Percentiles rank a stretch among this genome's conserved stretches.
phyloP scores from a whole-genome alignment of 2,113 vertebrate genomes.

The Rhinichthys klamathensis region DNA sequence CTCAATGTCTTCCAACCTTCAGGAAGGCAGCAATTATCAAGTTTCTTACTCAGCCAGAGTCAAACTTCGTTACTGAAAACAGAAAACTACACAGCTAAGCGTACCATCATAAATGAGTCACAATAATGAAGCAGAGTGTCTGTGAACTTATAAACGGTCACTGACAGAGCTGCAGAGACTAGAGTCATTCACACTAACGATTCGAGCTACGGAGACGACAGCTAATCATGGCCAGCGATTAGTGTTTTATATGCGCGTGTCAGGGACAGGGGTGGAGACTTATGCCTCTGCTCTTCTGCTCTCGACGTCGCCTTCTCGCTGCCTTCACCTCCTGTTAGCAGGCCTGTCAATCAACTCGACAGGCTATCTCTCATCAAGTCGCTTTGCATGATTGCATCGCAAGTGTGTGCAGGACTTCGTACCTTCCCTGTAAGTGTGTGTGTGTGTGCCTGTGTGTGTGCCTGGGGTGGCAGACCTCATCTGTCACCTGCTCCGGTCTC shows the following conservation, averaged over 20 bases:
- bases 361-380: constrained; percentile 73
- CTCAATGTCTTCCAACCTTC: not conserved
- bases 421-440: too few relatives aligned
- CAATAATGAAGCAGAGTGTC: constrained; percentile 10
- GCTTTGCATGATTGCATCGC: constrained; percentile 71
- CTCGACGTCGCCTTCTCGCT: constrained; percentile 33
- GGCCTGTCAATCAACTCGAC: constrained; percentile 74
- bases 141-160: constrained; percentile 21
- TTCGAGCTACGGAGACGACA: constrained; percentile 27
- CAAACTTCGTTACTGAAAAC: not conserved
- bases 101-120: constrained; percentile 4
- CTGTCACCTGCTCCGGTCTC: constrained; percentile 68
- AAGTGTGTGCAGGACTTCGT: constrained; percentile 69
- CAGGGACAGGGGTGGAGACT: constrained; percentile 57
- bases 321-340: constrained; percentile 70
- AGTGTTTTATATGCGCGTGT: constrained; percentile 36
- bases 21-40: not conserved
- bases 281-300: constrained; percentile 40
- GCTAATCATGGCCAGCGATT: constrained; percentile 41
- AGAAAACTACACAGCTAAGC: not conserved
- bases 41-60: not conserved
- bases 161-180: not conserved
- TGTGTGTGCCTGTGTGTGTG: not conserved
- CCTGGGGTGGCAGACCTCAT: constrained; percentile 60
- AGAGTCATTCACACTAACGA: not conserved